Base-by-base conservation (phyloP, 2,113 vertebrate species). In the Morone chrysops region DNA sequence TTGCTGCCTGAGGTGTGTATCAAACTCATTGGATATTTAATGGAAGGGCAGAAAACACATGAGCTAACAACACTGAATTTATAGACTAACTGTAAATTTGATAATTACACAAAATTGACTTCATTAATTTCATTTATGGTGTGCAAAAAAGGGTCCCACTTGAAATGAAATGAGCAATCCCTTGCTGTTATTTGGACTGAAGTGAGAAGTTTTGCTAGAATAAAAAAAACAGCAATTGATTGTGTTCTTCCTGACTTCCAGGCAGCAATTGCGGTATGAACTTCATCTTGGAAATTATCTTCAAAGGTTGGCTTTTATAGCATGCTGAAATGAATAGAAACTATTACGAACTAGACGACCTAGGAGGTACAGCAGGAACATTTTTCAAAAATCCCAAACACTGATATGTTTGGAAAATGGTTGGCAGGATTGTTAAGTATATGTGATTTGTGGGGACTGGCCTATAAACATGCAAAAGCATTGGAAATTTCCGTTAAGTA, bases 51-150 rank as follows among this genome's bases (percentile, higher is more conserved):
- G 47, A 57, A 78, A 81, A 79, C 48, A 74, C 57, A n/a, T 18
- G 11, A 40, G 70, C 38, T 61, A 75, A 60, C 62, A 43, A 78
- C 36, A 18, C 54, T 45, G 65, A 77, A 71, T 86, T 84, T 80
- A 71, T 48, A 60, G 74, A 40, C 51, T 10, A 6, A 8, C 54
- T 74, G 56, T 83, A 79, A 80, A 83, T 12, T 11, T 62, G 31
- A 66, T 76, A 78, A 79, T 78, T 84, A 68, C 38, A 59, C 25
- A 63, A 22, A 76, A 75, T 36, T 61, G 22, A 56, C 56, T 14
- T 73, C 63, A 88, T 69, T 72, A 54, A 51, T 51, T 70, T 68
- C 70, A 41, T 25, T 72, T 59, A 66, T 38, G 9, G 38, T 6
- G 6, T 22, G 16, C 18, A 38, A 20, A 43, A 6, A 47, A 22